Conservation (phyloP, 2,113 vertebrate species). For the Notiomystis cincta region DNA sequence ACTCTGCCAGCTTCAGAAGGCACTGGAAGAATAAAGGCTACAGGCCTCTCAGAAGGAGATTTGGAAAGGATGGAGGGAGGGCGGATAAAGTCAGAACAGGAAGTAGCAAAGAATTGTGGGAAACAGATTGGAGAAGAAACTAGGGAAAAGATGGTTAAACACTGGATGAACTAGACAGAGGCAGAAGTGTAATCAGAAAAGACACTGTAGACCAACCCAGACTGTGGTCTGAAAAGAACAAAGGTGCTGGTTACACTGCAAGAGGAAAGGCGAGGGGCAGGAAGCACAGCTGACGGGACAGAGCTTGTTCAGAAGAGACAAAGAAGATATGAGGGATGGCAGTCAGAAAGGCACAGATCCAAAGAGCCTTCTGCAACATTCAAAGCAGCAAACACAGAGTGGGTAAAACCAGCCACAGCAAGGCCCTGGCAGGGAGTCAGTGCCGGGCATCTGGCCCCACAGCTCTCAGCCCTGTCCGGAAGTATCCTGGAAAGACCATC, state of each 20-base stretch:
- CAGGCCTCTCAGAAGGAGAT: neutral
- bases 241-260: neutral
- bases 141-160: neutral
- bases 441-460: neutral
- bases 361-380: neutral
- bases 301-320: neutral
- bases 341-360: neutral
- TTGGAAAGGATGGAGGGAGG: neutral
- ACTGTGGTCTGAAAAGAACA: neutral
- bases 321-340: neutral
- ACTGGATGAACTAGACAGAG: neutral
- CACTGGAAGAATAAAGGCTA: neutral
- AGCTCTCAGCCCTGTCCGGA: rapidly evolving
- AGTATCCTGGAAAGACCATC: neutral
- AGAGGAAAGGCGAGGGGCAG: neutral
- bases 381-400: neutral
- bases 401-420: neutral
- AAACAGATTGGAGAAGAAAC: neutral
- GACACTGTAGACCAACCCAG: neutral
- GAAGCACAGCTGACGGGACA: neutral
- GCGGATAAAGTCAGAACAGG: neutral
- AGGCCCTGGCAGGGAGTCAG: neutral
- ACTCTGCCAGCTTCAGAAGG: neutral
- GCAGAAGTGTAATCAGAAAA: neutral
- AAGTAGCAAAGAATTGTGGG: neutral